A percentile compares a stretch with the other conserved stretches of the same genome.
Conservation (phyloP, 1,140 invertebrate genomes). For the Monomorium pharaonis region DNA sequence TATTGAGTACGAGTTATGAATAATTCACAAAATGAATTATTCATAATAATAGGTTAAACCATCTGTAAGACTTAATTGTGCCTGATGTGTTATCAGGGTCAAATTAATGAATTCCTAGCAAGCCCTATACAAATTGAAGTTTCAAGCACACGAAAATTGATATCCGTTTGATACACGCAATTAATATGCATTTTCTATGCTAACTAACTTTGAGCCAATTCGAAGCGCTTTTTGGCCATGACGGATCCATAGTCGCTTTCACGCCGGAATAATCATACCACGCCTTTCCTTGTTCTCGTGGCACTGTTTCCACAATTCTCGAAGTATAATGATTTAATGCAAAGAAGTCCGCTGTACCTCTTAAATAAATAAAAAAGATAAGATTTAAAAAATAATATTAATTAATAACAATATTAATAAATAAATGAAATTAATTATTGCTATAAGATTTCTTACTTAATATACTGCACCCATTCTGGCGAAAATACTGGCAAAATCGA, state of each 20-base stretch:
- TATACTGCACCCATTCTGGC: conserved; percentile 83
- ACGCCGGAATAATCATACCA: conserved; percentile 76
- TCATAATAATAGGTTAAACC: conserved; percentile 50
- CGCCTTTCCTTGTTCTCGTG: conserved; percentile 62
- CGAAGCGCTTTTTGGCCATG: conserved; percentile 74
- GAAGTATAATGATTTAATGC: conserved; percentile 88
- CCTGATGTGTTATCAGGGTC: conserved; percentile 1
- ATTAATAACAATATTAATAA: background rate
- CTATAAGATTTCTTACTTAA: conserved; percentile 69
- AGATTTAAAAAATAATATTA: background rate
- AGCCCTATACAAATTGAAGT: background rate
- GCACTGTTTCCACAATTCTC: conserved; percentile 63
- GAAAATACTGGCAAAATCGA: conserved; percentile 86
- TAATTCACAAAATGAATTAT: conserved; percentile 50
- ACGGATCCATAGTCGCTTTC: conserved; percentile 55
- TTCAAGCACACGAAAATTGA: conserved; percentile 36
- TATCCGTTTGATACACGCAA: conserved; percentile 23
- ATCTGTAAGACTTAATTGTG: conserved; percentile 42
- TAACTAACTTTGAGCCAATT: conserved; percentile 71
- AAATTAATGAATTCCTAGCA: conserved; percentile 24
- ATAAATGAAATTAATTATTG: background rate
- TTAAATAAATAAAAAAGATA: background rate
- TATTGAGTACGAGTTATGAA: conserved; percentile 19
- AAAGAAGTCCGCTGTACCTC: conserved; percentile 86
- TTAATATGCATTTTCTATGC: conserved; percentile 36